phyloP scores from a whole-genome alignment of 2,888 invertebrate genomes.

The Pollenia amentaria region DNA sequence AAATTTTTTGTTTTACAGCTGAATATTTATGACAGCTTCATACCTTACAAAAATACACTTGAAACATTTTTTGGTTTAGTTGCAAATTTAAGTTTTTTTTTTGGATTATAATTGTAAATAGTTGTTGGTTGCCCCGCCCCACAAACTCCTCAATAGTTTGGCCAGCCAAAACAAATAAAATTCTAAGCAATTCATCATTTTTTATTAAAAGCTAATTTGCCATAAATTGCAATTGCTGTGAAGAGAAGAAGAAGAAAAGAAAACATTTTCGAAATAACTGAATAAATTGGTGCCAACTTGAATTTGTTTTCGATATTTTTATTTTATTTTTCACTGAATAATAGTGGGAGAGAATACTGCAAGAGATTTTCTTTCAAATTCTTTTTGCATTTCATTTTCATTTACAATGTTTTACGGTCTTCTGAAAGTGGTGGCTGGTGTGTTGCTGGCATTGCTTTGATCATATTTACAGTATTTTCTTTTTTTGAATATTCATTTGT shows the following conservation, averaged over 20 bases:
- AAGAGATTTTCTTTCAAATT: constrained; percentile 34
- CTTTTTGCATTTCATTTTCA: constrained; percentile 13
- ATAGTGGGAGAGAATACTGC: constrained; percentile 23
- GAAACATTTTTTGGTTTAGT: constrained; percentile 9
- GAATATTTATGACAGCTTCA: neutral
- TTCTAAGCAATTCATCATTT: constrained; percentile 60
- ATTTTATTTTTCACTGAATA: constrained; percentile 4
- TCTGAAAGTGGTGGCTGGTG: constrained; percentile 17
- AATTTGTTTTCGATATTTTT: constrained; percentile 32
- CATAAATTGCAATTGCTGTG: constrained; percentile 34
- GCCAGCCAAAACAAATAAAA: constrained; percentile 25
- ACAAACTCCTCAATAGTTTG: constrained; percentile 1
- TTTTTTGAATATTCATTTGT: neutral
- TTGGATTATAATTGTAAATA: neutral
- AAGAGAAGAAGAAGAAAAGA: constrained; percentile 13
- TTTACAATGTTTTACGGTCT: constrained; percentile 46
- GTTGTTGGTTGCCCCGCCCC: no score
- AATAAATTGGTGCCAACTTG: constrained; percentile 66
- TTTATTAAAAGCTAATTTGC: constrained; percentile 57
- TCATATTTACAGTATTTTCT: neutral
- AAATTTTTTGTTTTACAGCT: constrained; percentile 20
- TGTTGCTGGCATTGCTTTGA: constrained; percentile 24
- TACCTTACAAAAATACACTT: neutral
- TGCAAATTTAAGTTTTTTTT: constrained; percentile 7
- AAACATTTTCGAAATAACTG: constrained; percentile 45